These are phyloP conservation scores for Gobius niger DNA, from an alignment of 2,113 vertebrate species.

Conservation along the genomic window DNA sequence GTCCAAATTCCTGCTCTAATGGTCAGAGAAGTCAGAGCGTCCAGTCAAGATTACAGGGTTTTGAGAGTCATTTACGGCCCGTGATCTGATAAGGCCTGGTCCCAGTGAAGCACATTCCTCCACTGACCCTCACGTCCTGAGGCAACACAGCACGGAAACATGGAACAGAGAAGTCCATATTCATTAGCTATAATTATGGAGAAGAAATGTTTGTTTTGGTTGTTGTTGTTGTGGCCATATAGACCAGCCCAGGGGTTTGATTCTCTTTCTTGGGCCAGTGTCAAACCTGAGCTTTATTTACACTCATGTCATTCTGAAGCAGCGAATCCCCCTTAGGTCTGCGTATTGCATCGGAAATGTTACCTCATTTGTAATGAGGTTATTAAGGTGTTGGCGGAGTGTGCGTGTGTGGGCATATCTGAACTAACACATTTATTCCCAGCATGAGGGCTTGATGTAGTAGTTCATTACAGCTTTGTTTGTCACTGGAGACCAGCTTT, in stretches of 20 bases:
- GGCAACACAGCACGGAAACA: not conserved
- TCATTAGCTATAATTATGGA: too few relatives aligned
- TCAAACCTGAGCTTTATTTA: constrained; percentile 67
- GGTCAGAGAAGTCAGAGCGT: not conserved
- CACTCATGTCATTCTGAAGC: constrained; percentile 83
- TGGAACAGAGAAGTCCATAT: too few relatives aligned
- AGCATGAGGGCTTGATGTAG: constrained; percentile 15
- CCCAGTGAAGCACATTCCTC: constrained; percentile 34
- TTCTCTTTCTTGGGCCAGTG: constrained; percentile 71
- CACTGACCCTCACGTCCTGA: constrained; percentile 23
- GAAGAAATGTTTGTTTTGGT: too few relatives aligned
- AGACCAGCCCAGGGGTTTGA: not conserved
- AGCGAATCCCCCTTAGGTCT: constrained; percentile 87
- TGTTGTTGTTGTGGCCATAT: too few relatives aligned
- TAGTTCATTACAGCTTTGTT: constrained; percentile 22
- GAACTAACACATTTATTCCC: constrained; percentile 26
- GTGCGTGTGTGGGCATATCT: constrained; percentile 5
- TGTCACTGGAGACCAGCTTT: constrained; percentile 2
- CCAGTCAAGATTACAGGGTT: not conserved
- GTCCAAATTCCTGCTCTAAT: too few relatives aligned
- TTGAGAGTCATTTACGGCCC: constrained; percentile 3
- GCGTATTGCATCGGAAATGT: constrained; percentile 87
- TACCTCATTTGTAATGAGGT: constrained; percentile 80
- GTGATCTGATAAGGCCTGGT: constrained; percentile 31
- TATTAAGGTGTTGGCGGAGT: constrained; percentile 48